Evolutionary conservation across 2,113 vertebrate genomes (phyloP).

Genomic region (Aviceda subcristata): DNA sequence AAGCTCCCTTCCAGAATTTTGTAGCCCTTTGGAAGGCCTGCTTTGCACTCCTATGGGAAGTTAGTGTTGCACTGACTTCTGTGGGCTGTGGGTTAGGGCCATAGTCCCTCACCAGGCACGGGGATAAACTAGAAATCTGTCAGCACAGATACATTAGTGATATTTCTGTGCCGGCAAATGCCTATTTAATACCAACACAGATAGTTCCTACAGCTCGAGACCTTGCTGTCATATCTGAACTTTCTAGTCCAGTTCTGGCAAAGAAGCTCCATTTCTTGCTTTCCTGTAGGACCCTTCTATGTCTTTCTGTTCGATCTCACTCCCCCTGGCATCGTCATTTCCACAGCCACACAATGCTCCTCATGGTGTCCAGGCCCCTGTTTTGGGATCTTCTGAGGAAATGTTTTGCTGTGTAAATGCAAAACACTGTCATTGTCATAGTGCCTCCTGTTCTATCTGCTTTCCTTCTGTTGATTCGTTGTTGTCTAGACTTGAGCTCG

Average conservation of each 20-base stretch:
- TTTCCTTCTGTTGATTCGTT: not conserved
- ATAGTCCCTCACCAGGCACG: not conserved
- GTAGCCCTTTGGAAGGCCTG: not conserved
- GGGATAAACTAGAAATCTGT: not conserved
- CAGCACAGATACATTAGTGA: not conserved
- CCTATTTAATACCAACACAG: rapidly evolving
- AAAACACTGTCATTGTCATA: not conserved
- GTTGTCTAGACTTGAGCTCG: conserved; percentile 42
- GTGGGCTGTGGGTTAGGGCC: not conserved
- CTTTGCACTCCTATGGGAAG: rapidly evolving
- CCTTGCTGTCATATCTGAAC: not conserved
- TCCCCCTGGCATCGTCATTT: not conserved
- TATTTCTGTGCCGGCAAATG: not conserved
- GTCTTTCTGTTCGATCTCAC: not conserved
- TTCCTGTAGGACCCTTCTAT: not conserved
- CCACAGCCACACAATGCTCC: not conserved
- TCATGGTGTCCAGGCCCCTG: not conserved
- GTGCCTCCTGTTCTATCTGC: not conserved
- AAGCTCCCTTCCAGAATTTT: not conserved
- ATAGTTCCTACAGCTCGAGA: not conserved
- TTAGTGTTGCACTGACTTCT: not conserved
- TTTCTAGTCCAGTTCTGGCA: not conserved
- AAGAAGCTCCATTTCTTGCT: not conserved
- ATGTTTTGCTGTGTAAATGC: not conserved
- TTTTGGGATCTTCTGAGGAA: not conserved